Percentiles rank a stretch among this genome's conserved stretches.
These are phyloP conservation scores for Athetis lepigone DNA, from an alignment of 2,888 invertebrate species.

Conservation along the genomic window DNA sequence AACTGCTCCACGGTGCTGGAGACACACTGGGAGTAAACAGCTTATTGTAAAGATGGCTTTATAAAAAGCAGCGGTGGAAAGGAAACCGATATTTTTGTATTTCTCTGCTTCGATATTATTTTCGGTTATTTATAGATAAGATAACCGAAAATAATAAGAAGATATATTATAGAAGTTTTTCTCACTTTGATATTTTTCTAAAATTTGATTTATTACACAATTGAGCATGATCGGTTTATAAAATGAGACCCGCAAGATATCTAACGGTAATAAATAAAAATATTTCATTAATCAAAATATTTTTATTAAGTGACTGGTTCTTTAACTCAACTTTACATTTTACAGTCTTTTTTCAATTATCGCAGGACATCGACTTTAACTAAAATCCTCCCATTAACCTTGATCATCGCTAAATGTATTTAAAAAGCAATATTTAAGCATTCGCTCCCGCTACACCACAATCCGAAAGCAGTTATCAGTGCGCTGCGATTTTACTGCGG, in stretches of 20 bases:
- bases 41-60: not conserved
- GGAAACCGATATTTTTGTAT: not conserved
- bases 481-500: slow-evolving; percentile 78
- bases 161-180: too few species aligned
- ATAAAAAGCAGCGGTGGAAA: not conserved
- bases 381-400: not conserved
- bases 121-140: too few species aligned
- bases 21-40: slow-evolving; percentile 61
- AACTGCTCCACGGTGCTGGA: slow-evolving; percentile 71
- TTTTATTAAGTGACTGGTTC: too few species aligned
- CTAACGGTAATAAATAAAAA: too few species aligned
- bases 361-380: too few species aligned
- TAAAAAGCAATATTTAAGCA: not conserved
- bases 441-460: slow-evolving; percentile 59
- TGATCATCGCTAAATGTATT: not conserved
- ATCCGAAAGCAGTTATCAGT: slow-evolving; percentile 73
- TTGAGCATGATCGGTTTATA: too few species aligned
- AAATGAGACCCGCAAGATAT: too few species aligned
- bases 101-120: not conserved
- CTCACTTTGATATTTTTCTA: not conserved
- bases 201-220: too few species aligned
- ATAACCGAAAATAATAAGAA: too few species aligned
- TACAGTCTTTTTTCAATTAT: too few species aligned
- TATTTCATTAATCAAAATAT: too few species aligned
- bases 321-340: too few species aligned